Evolutionary conservation across 2,888 invertebrate genomes (phyloP), one percentile per base, ranked within the genome.

Genomic region (Seira musarum): DNA sequence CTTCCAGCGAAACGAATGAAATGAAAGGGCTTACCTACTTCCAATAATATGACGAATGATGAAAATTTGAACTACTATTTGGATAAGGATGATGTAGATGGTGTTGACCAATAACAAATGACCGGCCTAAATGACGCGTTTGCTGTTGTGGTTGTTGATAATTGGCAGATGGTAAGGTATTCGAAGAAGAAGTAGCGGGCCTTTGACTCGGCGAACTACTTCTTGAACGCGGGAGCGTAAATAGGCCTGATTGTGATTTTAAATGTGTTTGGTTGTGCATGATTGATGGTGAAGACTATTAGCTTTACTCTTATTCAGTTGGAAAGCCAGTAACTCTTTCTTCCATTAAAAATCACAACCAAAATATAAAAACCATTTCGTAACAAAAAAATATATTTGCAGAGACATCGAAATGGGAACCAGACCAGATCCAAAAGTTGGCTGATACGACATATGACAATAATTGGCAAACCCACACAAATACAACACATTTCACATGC

Each of bases 11-110:
- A 49, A 49, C 15, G 17, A 49, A 30, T 30, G 30, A 30, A 30
- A 8, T 30, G 49, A 49, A 49, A 49, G 49, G 30, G 49, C 49
- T 49, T 49, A 49, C 49, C 49, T 49, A 49, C 49, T 49, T 49
- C 49, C 49, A 49, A 49, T 49, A 49, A 49, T 49, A 49, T n/a
- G 49, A n/a, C 3, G 49, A n/a, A 3, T 49, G 49, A 49, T 49
- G 49, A n/a, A n/a, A n/a, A n/a, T n/a, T n/a, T n/a, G n/a, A n/a
- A 49, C 15, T 49, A n/a, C 6, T 3, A 49, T n/a, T n/a, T 49
- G 15, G 49, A 49, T 3, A n/a, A 8, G 17, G 15, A 49, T 49
- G 15, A n/a, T 49, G 49, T 49, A n/a, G 49, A 3, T 49, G 3
- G 15, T 49, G 15, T 15, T 30, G 30, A 30, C 49, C 49, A 49